phyloP scores from a whole-genome alignment of 1,140 invertebrate species.

The Drusus annulatus region DNA sequence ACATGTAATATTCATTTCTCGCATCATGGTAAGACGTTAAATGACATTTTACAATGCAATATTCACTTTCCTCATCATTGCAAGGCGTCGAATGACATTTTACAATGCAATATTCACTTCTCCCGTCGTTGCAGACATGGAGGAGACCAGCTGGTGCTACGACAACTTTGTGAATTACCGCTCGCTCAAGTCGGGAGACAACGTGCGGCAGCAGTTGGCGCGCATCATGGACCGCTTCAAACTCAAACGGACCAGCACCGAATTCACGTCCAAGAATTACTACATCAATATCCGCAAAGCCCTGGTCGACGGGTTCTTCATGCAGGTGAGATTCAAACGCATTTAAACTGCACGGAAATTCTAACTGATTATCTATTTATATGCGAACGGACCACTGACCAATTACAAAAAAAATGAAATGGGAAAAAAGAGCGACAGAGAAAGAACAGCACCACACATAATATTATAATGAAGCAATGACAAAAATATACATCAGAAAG shows the following conservation, averaged over 20 bases:
- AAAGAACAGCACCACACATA: too few relatives aligned
- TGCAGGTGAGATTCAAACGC: conserved; percentile 86
- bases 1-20: background rate
- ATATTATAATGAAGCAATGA: too few relatives aligned
- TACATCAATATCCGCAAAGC: conserved; percentile 99
- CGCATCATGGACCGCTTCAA: conserved; percentile 88
- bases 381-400: too few relatives aligned
- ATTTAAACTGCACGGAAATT: background rate
- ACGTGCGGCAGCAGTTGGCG: conserved; percentile 78
- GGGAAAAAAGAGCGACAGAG: too few relatives aligned
- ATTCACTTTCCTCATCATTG: conserved; percentile 5
- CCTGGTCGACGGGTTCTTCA: conserved; percentile 98
- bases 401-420: too few relatives aligned
- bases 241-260: conserved; percentile 95
- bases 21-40: conserved; percentile 55
- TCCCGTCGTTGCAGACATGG: conserved; percentile 71
- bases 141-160: conserved; percentile 99
- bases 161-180: conserved; percentile 99
- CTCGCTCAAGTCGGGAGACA: conserved; percentile 90
- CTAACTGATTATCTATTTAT: too few relatives aligned
- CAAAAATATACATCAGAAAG: too few relatives aligned
- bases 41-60: background rate
- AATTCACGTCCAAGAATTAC: conserved; percentile 98
- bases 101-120: background rate
- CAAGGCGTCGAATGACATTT: conserved; percentile 52